Percentiles rank a stretch among this genome's conserved stretches.
These are phyloP conservation scores for Chrysemys picta DNA, from an alignment of 2,113 vertebrate genomes.

Conservation along the genomic window DNA sequence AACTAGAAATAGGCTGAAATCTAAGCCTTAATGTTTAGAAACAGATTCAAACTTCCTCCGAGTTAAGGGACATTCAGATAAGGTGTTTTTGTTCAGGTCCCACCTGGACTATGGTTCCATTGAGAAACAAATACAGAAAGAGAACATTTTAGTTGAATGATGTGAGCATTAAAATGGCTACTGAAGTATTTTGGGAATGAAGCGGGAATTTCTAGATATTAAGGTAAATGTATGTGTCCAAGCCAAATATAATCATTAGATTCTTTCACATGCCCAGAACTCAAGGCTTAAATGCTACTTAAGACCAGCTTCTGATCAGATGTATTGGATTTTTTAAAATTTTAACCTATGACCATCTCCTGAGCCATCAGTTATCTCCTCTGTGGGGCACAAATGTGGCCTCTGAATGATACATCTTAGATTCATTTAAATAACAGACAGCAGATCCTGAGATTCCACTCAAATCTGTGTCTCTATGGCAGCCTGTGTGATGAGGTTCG, in stretches of 20 bases:
- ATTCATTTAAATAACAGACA: neutral
- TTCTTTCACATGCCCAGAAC: neutral
- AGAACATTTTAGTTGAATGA: neutral
- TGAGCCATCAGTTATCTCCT: neutral
- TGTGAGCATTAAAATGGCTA: neutral
- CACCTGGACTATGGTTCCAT: neutral
- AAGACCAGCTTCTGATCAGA: neutral
- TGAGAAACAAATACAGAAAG: neutral
- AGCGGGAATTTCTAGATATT: neutral
- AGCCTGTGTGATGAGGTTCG: neutral
- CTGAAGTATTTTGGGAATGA: accelerated
- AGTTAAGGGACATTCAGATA: neutral
- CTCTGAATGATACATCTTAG: neutral
- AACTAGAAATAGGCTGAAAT: neutral
- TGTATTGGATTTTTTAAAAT: neutral
- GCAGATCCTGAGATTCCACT: neutral
- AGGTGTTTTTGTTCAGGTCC: neutral
- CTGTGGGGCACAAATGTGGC: neutral
- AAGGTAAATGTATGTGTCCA: neutral
- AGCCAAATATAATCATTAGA: neutral
- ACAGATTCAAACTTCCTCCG: neutral
- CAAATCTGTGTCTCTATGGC: neutral
- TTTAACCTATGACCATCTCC: neutral
- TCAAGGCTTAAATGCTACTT: neutral
- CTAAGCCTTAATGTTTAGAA: neutral